These are phyloP conservation scores for Capra hircus DNA, from an alignment of 2,113 vertebrate genomes.

Conservation along the genomic window DNA sequence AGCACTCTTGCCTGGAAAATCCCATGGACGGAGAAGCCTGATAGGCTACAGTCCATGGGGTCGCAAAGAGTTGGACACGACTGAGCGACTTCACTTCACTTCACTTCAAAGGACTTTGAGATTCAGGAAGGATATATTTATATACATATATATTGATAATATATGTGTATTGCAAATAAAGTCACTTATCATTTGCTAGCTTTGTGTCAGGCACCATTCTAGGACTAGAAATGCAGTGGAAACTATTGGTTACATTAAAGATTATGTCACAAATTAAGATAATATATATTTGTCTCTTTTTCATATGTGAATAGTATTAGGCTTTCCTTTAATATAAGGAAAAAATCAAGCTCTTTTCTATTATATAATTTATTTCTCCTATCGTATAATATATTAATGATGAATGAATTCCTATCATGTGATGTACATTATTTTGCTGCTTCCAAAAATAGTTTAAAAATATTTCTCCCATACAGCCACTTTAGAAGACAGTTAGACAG, in stretches of 20 bases:
- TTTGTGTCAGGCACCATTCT: not conserved
- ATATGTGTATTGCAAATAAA: not conserved
- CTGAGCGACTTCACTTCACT: too few relatives aligned
- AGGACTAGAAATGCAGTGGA: not conserved
- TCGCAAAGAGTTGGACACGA: too few relatives aligned
- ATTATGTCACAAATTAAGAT: not conserved
- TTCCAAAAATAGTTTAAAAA: not conserved
- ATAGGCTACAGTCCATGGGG: too few relatives aligned
- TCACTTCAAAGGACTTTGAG: not conserved
- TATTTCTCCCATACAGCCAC: not conserved
- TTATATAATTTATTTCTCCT: not conserved
- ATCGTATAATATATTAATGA: not conserved
- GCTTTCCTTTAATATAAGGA: not conserved
- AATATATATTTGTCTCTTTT: not conserved
- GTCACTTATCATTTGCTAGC: not conserved
- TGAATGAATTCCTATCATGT: not conserved
- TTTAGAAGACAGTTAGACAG: not conserved
- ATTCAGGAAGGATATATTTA: not conserved
- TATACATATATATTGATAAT: not conserved
- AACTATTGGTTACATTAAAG: not conserved
- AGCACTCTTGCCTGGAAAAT: too few relatives aligned
- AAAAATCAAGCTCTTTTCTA: not conserved
- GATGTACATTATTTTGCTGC: not conserved
- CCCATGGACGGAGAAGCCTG: too few relatives aligned
- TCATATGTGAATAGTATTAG: not conserved